phyloP scores from a whole-genome alignment of 2,797 vertebrate genomes.

The Varecia variegata region DNA sequence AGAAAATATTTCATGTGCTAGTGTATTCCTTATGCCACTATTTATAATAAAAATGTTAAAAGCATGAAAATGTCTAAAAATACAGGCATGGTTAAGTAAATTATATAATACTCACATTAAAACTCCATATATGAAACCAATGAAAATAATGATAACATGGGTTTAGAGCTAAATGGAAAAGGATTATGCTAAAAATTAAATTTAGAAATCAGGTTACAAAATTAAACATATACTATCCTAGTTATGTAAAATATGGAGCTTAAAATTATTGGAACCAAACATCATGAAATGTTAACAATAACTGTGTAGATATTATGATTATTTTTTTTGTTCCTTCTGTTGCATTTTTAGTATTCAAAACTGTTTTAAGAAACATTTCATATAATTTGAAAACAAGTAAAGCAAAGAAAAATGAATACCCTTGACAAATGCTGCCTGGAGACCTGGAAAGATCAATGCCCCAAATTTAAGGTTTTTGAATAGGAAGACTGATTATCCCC shows the following conservation, averaged over 20 bases:
- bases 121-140: background rate
- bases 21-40: background rate
- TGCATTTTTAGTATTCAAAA: background rate
- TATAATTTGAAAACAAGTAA: background rate
- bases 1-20: background rate
- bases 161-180: background rate
- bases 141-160: background rate
- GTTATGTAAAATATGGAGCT: background rate
- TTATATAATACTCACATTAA: background rate
- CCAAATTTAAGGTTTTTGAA: background rate
- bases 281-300: background rate
- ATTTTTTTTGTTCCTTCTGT: background rate
- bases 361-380: background rate
- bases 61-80: background rate
- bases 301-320: background rate
- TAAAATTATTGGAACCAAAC: background rate
- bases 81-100: background rate
- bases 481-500: background rate
- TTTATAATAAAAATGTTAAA: background rate
- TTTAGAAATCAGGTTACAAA: background rate
- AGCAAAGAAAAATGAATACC: background rate
- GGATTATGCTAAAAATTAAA: background rate
- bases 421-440: background rate
- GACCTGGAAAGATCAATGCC: background rate
- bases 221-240: background rate